phyloP scores from a whole-genome alignment of 2,113 vertebrate species.

The Nanger granti region DNA sequence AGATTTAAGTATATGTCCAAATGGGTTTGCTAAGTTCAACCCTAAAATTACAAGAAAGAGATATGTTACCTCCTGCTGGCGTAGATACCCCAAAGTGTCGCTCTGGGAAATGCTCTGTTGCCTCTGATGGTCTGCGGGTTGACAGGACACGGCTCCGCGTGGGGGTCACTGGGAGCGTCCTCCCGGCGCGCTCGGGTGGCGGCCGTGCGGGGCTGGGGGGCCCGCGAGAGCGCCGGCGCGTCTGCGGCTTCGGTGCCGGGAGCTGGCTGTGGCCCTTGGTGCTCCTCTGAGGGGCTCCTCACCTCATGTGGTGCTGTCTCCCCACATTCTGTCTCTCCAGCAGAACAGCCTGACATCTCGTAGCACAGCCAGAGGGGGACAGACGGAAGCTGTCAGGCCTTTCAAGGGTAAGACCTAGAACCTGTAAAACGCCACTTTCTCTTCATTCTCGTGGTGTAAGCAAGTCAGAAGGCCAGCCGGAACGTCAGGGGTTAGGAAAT shows the following conservation, averaged over 20 bases:
- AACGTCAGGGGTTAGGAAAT: not conserved
- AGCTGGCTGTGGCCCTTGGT: not conserved
- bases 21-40: not conserved
- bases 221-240: rapidly evolving
- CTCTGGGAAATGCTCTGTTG: not conserved
- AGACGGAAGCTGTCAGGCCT: not conserved
- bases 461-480: not conserved
- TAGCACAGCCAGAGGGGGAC: not conserved
- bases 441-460: not conserved
- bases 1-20: not conserved
- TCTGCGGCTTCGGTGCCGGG: too few relatives aligned
- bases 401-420: not conserved
- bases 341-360: not conserved
- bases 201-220: not conserved
- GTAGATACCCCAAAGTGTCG: not conserved
- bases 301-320: not conserved
- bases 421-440: not conserved
- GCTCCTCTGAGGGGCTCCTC: not conserved
- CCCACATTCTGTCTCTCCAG: not conserved
- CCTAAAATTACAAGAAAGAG: not conserved
- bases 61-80: not conserved
- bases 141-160: not conserved
- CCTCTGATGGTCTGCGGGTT: not conserved
- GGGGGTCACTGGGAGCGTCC: not conserved
- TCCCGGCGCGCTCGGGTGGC: too few relatives aligned